Evolutionary conservation across 2,113 vertebrate genomes (phyloP), one percentile per base, ranked within the genome.

Genomic region (Microtus richardsoni): DNA sequence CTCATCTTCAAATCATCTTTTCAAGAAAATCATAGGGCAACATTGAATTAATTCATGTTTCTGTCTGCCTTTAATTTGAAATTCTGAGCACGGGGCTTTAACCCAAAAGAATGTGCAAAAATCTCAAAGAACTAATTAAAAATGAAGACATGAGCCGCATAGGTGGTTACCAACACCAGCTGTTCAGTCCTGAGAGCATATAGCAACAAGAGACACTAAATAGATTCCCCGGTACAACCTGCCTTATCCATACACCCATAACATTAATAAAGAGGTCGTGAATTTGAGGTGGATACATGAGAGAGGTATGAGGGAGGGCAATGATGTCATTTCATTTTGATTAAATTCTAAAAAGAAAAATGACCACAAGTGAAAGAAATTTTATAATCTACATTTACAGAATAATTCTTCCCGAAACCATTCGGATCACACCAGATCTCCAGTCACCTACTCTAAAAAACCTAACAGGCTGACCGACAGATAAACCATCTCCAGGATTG

Each of bases 1-100:
- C 33, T 39, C 49, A 95, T 52, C 71, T 62, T 78, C 79, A 66
- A 77, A 92, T 82, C 82, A 77, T 86, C 75, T 85, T 87, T 73
- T 49, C 62, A 60, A 85, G 88, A 77, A 79, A 70, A 93, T 49
- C 12, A 60, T 85, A 64, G 80, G 52, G 9, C 30, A 36, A 39
- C 83, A 33, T 74, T 86, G 82, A 86, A 71, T 58, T 68, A 86
- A 75, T 58, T 68, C 49, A 3, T 47, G 28, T 75, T 26, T 87
- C 85, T 85, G 70, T 49, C 7, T 49, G 44, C 22, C 58, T 74
- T 54, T 22, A 58, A 54, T 94, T 5, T 86, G 93, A 96, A 88
- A 88, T 33, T 22, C 64, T 91, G 62, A 85, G 52, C 75, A 62
- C 16, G 75, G 24, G 39, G 21, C 85, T 89, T 80, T 88, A 80